A percentile compares a stretch with the other conserved stretches of the same genome.
Conservation (phyloP, 2,113 vertebrate genomes). For the Alexandromys fortis region DNA sequence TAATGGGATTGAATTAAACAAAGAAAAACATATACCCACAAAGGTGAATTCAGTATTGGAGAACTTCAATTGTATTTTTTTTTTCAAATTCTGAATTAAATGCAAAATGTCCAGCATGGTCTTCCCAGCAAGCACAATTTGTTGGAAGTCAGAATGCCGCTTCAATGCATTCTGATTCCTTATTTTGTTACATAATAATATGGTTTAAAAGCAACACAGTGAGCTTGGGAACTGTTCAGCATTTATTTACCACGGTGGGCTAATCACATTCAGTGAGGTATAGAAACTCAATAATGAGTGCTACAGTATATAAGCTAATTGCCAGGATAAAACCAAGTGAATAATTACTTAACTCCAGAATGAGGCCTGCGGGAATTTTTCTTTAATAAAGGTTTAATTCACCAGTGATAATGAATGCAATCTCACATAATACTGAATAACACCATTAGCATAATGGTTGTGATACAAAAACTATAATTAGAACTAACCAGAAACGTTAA, state of each 20-base stretch:
- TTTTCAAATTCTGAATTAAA: conserved; percentile 79
- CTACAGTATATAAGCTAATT: conserved; percentile 91
- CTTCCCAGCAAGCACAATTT: conserved; percentile 71
- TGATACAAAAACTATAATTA: conserved; percentile 93
- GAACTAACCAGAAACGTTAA: conserved; percentile 91
- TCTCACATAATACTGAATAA: conserved; percentile 92
- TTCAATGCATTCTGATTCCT: conserved; percentile 69
- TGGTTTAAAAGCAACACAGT: conserved; percentile 82
- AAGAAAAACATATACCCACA: conserved; percentile 75
- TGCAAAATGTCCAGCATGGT: conserved; percentile 81
- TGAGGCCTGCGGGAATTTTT: conserved; percentile 91
- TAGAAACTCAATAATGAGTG: conserved; percentile 87
- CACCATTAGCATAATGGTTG: conserved; percentile 91
- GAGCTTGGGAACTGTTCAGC: conserved; percentile 82
- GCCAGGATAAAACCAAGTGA: conserved; percentile 91
- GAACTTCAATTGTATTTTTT: conserved; percentile 64
- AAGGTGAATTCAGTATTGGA: conserved; percentile 77
- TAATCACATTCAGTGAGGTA: conserved; percentile 89
- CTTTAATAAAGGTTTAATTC: conserved; percentile 94
- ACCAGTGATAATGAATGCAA: conserved; percentile 93
- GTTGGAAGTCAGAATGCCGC: conserved; percentile 67
- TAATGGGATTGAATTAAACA: conserved; percentile 72
- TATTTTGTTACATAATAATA: conserved; percentile 77
- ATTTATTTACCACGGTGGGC: conserved; percentile 88
- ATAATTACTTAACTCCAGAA: conserved; percentile 92